Conservation (phyloP, 2,888 invertebrate genomes). For the Leptodirus hochenwartii region DNA sequence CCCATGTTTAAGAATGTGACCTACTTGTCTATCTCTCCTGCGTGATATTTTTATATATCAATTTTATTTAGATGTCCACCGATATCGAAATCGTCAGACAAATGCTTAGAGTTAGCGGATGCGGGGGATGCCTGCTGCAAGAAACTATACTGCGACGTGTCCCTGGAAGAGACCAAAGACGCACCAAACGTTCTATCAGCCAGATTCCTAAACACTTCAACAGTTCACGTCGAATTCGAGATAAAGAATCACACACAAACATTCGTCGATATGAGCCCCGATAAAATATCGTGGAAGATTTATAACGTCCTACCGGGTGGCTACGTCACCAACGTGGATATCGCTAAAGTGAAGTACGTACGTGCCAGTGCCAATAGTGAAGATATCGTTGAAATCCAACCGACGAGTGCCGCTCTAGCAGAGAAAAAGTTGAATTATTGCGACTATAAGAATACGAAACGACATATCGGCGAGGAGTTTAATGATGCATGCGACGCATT, state of each 20-base stretch:
- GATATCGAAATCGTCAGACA: conserved; percentile 39
- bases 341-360: no score
- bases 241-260: conserved; percentile 18
- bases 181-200: conserved; percentile 21
- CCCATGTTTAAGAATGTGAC: no score
- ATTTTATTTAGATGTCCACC: conserved; percentile 39
- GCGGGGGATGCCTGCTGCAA: conserved; percentile 72
- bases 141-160: conserved; percentile 70
- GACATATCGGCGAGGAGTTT: conserved; percentile 46
- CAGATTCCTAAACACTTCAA: conserved; percentile 24
- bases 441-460: conserved; percentile 21
- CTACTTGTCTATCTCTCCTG: no score
- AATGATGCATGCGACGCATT: conserved; percentile 66
- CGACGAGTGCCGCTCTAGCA: conserved; percentile 6
- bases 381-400: conserved; percentile 19
- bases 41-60: no score
- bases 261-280: conserved; percentile 26
- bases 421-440: conserved; percentile 14
- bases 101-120: conserved; percentile 68
- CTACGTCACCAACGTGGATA: conserved; percentile 16
- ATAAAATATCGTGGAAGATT: conserved; percentile 27
- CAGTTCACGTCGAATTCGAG: conserved; percentile 26
- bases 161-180: conserved; percentile 35
- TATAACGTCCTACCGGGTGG: conserved; percentile 23
- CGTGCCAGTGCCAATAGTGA: conserved; percentile 21